Conservation (phyloP, 23 tunicate genomes). For the Trididemnum clinides region DNA sequence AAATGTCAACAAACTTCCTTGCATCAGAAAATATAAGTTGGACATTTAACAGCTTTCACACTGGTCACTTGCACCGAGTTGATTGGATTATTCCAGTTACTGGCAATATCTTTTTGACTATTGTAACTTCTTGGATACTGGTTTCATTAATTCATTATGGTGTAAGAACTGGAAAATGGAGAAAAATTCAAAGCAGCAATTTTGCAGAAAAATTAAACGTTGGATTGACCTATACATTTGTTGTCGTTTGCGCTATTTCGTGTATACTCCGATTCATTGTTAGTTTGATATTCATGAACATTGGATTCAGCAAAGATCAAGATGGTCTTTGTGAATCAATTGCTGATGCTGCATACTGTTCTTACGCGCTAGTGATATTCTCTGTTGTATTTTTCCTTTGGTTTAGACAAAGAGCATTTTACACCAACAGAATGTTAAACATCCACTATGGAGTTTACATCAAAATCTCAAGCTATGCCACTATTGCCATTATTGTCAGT, state of each 20-base stretch:
- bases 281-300: conserved; percentile 26
- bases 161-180: conserved; percentile 52
- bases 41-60: no score
- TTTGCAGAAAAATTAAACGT: conserved; percentile 16
- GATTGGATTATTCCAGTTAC: conserved; percentile 43
- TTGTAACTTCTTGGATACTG: conserved; percentile 25
- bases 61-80: no score
- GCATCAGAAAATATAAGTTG: no score
- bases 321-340: conserved; percentile 36
- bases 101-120: conserved; percentile 1
- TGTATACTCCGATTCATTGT: conserved; percentile 15
- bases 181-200: not conserved
- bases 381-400: conserved; percentile 52
- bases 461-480: conserved; percentile 15
- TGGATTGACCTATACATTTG: conserved; percentile 28
- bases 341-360: conserved; percentile 19
- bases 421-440: conserved; percentile 44
- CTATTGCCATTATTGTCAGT: conserved; percentile 28
- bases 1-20: no score
- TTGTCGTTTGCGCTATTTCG: conserved; percentile 29
- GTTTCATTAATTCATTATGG: conserved; percentile 39
- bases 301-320: not conserved
- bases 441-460: conserved; percentile 7
- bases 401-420: conserved; percentile 61
- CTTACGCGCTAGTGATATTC: conserved; percentile 29